Base-by-base conservation (phyloP, 2,797 vertebrate genomes). In the Alfaro cultratus region DNA sequence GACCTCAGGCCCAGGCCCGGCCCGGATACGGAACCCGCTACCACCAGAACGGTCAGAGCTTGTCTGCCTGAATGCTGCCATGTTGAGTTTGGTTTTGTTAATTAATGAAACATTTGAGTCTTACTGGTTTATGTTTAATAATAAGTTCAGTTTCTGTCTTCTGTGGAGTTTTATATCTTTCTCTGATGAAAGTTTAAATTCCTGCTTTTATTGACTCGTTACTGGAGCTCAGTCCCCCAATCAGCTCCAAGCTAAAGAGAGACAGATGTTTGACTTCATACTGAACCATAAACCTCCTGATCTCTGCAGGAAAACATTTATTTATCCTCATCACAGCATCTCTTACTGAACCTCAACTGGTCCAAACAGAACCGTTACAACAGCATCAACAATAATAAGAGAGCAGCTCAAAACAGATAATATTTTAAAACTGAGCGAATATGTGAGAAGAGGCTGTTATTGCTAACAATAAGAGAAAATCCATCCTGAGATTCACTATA, bases 1-100 rank as follows among this genome's bases (percentile, higher is more conserved):
- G 97, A 55, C 73, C 91, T 83, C 57, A 96, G 81, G 39, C 80
- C 60, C 68, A 93, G 62, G 87, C 93, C 45, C 89, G 96, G 79
- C 96, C 95, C 0, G 97, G 97, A 0, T 97, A 98, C 0, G 97
- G 97, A 9, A 97, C 97, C 81, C 94, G 96, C 67, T 96, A 96
- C 90, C 96, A 97, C 86, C 97, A 98, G 92, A 88, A 98, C 41
- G 97, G 98, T 98, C 26, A 57, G 55, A 57, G 8, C 57, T 29
- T n/a, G 29, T 29, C 12, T 0, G 3, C 1, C 11, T 57, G 53
- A 12, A 11, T 11, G 51, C 9, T 53, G 51, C 21, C 23, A 53
- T 12, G 4, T 13, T n/a, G 26, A 12, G 26, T 49, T 49, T 49
- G 16, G 5, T 53, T 51, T 23, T 3, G 10, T 57, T 29, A 0